phyloP scores from a whole-genome alignment of 2,797 vertebrate genomes.

The Borostomias antarcticus region DNA sequence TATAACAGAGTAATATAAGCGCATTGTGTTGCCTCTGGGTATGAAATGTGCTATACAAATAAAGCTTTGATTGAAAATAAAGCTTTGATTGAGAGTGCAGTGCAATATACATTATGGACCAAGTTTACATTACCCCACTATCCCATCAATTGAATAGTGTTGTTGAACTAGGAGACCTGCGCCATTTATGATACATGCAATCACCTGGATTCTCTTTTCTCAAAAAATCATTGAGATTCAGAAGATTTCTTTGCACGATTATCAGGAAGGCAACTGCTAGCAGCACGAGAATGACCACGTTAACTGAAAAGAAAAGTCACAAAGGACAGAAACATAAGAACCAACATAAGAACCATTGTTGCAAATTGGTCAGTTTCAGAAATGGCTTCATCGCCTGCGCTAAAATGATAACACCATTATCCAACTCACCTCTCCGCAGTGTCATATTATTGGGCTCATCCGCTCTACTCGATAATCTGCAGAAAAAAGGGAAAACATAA shows the following conservation, averaged over 20 bases:
- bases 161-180: too few species aligned
- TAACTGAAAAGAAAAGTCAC: constrained; percentile 84
- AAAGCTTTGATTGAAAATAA: neutral
- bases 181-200: neutral
- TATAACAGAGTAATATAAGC: too few species aligned
- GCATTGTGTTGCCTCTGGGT: too few species aligned
- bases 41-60: too few species aligned
- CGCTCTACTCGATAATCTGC: constrained; percentile 13
- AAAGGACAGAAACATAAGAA: neutral
- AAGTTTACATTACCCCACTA: neutral
- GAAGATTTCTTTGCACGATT: constrained; percentile 90
- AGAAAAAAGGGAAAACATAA: constrained; percentile 18
- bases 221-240: constrained; percentile 90
- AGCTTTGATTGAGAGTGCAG: neutral
- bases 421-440: constrained; percentile 70
- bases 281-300: constrained; percentile 87
- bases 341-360: neutral
- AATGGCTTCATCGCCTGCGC: neutral
- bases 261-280: constrained; percentile 88
- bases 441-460: constrained; percentile 63
- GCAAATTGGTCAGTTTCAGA: neutral
- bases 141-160: too few species aligned
- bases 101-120: neutral
- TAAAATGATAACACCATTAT: neutral
- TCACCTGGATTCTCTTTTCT: constrained; percentile 86